Base-by-base conservation (phyloP, 2,113 vertebrate species). In the Notechis scutatus region DNA sequence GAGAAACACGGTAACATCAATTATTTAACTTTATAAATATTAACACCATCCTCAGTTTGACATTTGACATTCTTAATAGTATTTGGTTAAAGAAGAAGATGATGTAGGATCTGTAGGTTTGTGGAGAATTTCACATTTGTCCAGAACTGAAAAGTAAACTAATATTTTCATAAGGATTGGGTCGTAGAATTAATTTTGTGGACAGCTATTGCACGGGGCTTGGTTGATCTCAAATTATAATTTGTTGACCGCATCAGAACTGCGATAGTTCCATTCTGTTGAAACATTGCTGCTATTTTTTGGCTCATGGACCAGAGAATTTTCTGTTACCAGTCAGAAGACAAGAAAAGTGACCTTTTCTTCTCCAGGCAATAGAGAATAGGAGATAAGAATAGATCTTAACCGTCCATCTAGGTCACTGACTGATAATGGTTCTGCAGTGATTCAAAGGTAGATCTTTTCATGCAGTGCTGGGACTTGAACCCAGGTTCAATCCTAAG, bases 11-110 rank as follows among this genome's bases (percentile, higher is more conserved):
- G 45, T 45, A 94, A 64, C 59, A 91, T 96, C 89, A 95, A 95
- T 96, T 95, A 95, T 94, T 92, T 96, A 95, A 94, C 91, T 47
- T 92, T 0, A 89, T 94, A 45, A 95, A 94, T 96, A 94, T 95
- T 95, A 95, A 95, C 55, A 50, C 87, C 94, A 96, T 88, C 21
- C 57, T 95, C 93, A 92, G 39, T 93, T 90, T 93, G 54, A 34
- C 86, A 93, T 93, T 90, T 93, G 42, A 34, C 86, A 93, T 93
- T 93, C 59, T 90, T 90, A 90, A 87, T 87, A 54, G 47, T 90
- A 54, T 93, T 93, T 90, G 86, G 92, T 87, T 90, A 54, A 86
- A 87, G 64, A 87, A 47, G 11, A 50, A 10, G 47, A 50, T 9
- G 47, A 50, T 50, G 8, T 50, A 50, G 90, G 88, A 47, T 74